Base-by-base conservation (phyloP, 2,113 vertebrate genomes). In the Capreolus pygargus region DNA sequence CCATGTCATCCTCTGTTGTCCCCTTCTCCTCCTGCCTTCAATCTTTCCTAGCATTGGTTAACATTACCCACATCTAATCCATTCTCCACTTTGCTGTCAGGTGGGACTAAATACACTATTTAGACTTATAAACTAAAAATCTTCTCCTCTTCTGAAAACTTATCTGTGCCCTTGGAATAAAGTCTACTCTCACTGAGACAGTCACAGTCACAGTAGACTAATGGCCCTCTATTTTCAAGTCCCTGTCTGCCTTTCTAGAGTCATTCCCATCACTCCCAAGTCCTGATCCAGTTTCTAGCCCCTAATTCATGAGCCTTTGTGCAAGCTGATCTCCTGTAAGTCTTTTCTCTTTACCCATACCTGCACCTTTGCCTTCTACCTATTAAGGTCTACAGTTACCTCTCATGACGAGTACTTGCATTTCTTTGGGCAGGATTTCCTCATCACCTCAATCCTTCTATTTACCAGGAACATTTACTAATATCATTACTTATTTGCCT, bases 81-180 rank as follows among this genome's bases (percentile, higher is more conserved):
- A 17, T 36, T 92, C 82, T 86, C 33, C 10, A 88, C 36, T 45
- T 60, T 45, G 39, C 33, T 82, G 43, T 47, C 30, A 83, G 43
- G 19, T 70, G n/a, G 67, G n/a, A 70, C n/a, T 39, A 39, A 39
- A 70, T 70, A 70, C 19, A 70, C 1, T 23, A 12, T 70, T 36
- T 39, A 70, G 67, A 70, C 50, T 86, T 84, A 57, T 25, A 79
- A 28, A 78, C 50, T 39, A 27, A 85, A 88, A 54, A 45, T 27
- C 10, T 83, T 55, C 39, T 83, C 55, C 50, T 85, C 78, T 25
- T 84, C 76, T 95, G 82, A n/a, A 94, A 81, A n/a, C 33, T 64
- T 79, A 81, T 28, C n/a, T 64, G 9, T 82, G 47, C 12, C 58
- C 14, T 13, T 7, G 28, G 23, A 50, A 67, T 50, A n/a, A 45